phyloP scores from a whole-genome alignment of 2,113 vertebrate genomes.

The Crypturellus undulatus region DNA sequence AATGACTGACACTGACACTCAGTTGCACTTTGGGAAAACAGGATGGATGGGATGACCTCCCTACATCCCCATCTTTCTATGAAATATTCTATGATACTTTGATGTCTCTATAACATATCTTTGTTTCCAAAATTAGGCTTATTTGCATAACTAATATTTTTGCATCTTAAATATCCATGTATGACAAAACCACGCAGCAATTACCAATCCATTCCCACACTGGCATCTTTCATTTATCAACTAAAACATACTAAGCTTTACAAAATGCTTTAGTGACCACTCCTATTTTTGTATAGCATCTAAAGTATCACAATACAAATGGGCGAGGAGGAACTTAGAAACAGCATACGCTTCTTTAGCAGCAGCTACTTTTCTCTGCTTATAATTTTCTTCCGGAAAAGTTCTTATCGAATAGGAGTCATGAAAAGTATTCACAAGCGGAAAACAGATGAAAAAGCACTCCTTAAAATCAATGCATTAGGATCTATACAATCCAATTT shows the following conservation, averaged over 20 bases:
- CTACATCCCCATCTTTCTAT: neutral
- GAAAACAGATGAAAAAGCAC: neutral
- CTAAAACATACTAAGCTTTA: neutral
- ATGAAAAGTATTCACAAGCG: neutral
- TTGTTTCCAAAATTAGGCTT: neutral
- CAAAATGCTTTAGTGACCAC: neutral
- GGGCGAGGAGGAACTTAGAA: neutral
- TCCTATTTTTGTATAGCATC: neutral
- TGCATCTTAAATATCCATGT: neutral
- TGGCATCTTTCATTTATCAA: neutral
- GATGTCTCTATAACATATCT: neutral
- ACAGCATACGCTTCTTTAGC: neutral
- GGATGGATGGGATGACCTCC: neutral
- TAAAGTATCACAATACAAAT: neutral
- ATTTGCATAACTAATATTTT: neutral
- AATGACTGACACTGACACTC: neutral
- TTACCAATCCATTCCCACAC: neutral
- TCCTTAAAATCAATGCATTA: neutral
- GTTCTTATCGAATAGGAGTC: neutral
- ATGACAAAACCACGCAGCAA: neutral
- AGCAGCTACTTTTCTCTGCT: neutral
- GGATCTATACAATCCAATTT: accelerated
- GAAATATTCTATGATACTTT: neutral
- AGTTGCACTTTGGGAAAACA: neutral
- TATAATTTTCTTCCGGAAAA: neutral